These are phyloP conservation scores for Pammene aurita DNA, from an alignment of 2,888 invertebrate genomes.

Conservation along the genomic window DNA sequence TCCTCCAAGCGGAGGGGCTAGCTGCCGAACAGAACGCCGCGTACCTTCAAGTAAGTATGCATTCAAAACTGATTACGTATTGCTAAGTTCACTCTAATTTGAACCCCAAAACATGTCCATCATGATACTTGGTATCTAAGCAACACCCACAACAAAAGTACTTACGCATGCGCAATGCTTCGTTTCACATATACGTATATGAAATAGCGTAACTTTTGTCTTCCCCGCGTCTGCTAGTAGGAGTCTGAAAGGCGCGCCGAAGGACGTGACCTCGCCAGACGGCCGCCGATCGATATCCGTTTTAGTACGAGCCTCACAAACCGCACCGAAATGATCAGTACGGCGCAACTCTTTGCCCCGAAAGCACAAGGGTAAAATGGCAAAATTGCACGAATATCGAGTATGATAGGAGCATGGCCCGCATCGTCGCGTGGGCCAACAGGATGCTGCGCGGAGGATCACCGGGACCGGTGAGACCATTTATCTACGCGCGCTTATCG, in stretches of 20 bases:
- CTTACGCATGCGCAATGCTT: conserved; percentile 36
- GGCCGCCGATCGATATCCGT: conserved; percentile 73
- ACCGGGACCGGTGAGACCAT: conserved; percentile 80
- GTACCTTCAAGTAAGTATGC: conserved; percentile 87
- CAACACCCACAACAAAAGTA: conserved; percentile 34
- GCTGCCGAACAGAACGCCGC: conserved; percentile 94
- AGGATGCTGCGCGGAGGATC: conserved; percentile 79
- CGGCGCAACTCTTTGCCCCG: conserved; percentile 68
- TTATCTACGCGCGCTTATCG: conserved; percentile 77
- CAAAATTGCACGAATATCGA: conserved; percentile 48
- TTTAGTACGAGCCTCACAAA: conserved; percentile 62
- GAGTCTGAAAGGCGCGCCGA: conserved; percentile 79
- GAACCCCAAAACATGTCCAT: not conserved
- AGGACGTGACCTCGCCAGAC: conserved; percentile 81
- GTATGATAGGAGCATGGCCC: conserved; percentile 60
- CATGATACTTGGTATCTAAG: conserved; percentile 14
- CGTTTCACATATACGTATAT: conserved; percentile 21
- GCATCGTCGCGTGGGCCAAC: conserved; percentile 73
- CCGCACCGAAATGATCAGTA: conserved; percentile 68
- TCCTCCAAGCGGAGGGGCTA: conserved; percentile 92
- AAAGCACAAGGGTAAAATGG: conserved; percentile 58
- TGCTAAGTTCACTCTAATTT: not conserved
- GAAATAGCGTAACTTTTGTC: conserved; percentile 30
- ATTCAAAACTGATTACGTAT: not conserved
- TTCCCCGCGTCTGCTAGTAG: conserved; percentile 43